phyloP scores from a whole-genome alignment of 2,888 invertebrate genomes.

The Drosophila maculinotata region DNA sequence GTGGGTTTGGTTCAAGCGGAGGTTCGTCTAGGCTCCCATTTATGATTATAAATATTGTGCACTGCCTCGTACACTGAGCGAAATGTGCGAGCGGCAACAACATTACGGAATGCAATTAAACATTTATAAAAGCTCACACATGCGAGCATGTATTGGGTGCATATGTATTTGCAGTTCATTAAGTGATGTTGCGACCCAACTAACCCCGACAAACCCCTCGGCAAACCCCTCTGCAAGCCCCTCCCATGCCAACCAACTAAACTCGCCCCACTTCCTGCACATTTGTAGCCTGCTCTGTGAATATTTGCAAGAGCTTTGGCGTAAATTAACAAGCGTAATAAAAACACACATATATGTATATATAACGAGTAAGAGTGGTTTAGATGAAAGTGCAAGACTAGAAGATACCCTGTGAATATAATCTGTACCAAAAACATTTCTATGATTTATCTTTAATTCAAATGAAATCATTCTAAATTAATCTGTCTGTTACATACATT shows the following conservation, averaged over 20 bases:
- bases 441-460: no score
- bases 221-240: background rate
- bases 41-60: constrained; percentile 32
- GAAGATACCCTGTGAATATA: background rate
- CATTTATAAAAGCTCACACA: constrained; percentile 47
- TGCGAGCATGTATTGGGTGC: background rate
- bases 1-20: constrained; percentile 8
- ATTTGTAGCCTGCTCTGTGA: constrained; percentile 27
- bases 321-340: constrained; percentile 74
- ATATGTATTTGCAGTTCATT: constrained; percentile 64
- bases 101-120: constrained; percentile 61
- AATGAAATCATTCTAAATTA: no score
- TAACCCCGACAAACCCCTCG: constrained; percentile 1
- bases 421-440: no score
- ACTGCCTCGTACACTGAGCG: constrained; percentile 43
- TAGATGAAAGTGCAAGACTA: background rate
- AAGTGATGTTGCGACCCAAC: constrained; percentile 49
- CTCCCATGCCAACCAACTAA: background rate
- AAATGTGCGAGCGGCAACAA: constrained; percentile 21
- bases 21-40: constrained; percentile 44
- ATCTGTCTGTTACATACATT: background rate
- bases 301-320: constrained; percentile 61
- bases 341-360: constrained; percentile 24
- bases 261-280: constrained; percentile 39
- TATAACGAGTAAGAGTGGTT: background rate